These are phyloP conservation scores for Melieria omissa DNA, from an alignment of 2,888 invertebrate species.

Conservation along the genomic window DNA sequence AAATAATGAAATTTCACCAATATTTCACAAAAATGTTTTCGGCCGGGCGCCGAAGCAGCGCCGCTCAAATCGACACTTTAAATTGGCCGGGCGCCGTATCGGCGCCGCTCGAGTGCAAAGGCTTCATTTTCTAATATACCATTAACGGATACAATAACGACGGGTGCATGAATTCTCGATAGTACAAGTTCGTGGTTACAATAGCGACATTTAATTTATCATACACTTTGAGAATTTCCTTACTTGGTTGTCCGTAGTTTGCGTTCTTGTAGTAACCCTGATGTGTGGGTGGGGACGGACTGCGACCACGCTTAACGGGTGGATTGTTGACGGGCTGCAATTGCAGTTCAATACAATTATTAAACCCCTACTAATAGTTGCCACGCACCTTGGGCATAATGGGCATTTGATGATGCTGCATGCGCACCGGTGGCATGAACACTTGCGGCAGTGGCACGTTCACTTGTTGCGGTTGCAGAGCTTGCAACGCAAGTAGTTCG, in stretches of 20 bases:
- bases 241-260: conserved; percentile 63
- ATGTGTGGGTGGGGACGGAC: conserved; percentile 71
- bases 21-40: no score
- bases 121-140: no score
- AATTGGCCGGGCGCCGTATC: no score
- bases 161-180: no score
- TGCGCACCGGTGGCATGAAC: conserved; percentile 72
- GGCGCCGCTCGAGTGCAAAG: no score
- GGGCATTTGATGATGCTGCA: conserved; percentile 60
- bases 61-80: no score
- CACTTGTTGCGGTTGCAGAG: conserved; percentile 63
- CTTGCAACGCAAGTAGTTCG: conserved; percentile 74
- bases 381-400: conserved; percentile 58
- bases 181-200: no score
- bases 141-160: no score
- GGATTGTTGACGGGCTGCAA: conserved; percentile 56
- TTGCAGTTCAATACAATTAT: neutral
- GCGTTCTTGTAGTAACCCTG: conserved; percentile 63
- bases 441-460: conserved; percentile 74
- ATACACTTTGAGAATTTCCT: conserved; percentile 38
- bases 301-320: conserved; percentile 70
- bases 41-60: no score
- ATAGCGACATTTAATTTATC: no score
- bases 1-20: no score
- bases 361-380: neutral